Evolutionary conservation across 1,140 invertebrate genomes (phyloP).

Genomic region (Bombus turneri): DNA sequence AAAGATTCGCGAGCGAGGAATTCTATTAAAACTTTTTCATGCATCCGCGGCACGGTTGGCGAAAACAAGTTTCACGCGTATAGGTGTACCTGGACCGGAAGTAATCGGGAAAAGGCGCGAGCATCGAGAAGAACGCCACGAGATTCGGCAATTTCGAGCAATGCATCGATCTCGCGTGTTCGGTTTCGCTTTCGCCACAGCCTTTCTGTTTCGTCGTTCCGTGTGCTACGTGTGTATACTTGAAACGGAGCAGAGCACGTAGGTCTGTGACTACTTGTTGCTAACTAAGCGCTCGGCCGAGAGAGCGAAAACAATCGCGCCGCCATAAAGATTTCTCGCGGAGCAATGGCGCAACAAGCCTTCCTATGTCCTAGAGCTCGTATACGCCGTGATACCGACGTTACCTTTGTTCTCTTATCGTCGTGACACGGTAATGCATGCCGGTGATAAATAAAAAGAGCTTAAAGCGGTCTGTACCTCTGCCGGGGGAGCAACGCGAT

Average conservation of each 20-base stretch:
- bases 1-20: neutral
- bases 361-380: constrained; percentile 10
- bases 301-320: constrained; percentile 58
- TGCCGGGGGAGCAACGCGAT: neutral
- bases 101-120: neutral
- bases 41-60: neutral
- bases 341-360: constrained; percentile 48
- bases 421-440: constrained; percentile 13
- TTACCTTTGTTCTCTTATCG: constrained; percentile 49
- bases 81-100: neutral
- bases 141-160: neutral
- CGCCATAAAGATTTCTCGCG: constrained; percentile 58
- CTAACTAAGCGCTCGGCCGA: constrained; percentile 53
- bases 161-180: constrained; percentile 10
- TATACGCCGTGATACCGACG: constrained; percentile 16
- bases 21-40: constrained; percentile 41
- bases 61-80: neutral
- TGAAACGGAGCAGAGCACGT: neutral
- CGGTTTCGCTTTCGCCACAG: neutral
- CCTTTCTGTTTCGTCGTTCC: constrained; percentile 9
- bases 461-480: neutral
- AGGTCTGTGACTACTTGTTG: constrained; percentile 57
- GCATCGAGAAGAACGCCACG: too few relatives aligned
- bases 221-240: constrained; percentile 16
- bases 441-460: constrained; percentile 34